These are phyloP conservation scores for Cricetomys ansorgei DNA, from an alignment of 2,113 vertebrate genomes.

Conservation along the genomic window DNA sequence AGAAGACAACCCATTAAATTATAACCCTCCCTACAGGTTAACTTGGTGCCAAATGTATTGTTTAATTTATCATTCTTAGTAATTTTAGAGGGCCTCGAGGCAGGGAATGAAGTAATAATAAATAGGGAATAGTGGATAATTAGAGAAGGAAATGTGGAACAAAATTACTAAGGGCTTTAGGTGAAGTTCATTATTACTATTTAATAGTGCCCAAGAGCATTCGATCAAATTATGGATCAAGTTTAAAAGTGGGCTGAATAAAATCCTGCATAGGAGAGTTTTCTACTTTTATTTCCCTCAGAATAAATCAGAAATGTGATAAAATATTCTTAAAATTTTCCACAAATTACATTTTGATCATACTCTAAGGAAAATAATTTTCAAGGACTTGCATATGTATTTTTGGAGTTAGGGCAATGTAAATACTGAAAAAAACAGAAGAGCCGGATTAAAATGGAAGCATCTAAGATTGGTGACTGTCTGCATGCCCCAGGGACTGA, in stretches of 20 bases:
- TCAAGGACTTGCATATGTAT: background rate
- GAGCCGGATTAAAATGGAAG: background rate
- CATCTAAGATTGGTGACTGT: background rate
- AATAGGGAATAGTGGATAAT: conserved; percentile 92
- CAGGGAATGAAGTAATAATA: conserved; percentile 90
- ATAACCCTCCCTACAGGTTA: conserved; percentile 90
- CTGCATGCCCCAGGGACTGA: conserved; percentile 24
- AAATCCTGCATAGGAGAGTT: conserved; percentile 80
- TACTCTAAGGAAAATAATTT: background rate
- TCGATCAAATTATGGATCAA: conserved; percentile 89
- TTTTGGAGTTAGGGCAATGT: background rate
- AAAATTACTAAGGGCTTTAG: conserved; percentile 92
- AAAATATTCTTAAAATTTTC: conserved; percentile 11
- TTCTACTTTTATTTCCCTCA: conserved; percentile 71
- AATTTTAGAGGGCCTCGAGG: conserved; percentile 90
- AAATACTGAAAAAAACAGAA: background rate
- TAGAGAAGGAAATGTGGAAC: conserved; percentile 90
- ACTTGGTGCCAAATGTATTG: conserved; percentile 89
- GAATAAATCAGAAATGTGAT: conserved; percentile 63
- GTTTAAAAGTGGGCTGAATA: conserved; percentile 86
- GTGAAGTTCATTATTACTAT: conserved; percentile 92
- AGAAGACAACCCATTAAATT: conserved; percentile 90
- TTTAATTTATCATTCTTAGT: conserved; percentile 92
- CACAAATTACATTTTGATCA: conserved; percentile 3
- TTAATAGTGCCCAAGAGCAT: conserved; percentile 91